Conservation (phyloP, 2,888 invertebrate genomes). For the Hartigia nigra region DNA sequence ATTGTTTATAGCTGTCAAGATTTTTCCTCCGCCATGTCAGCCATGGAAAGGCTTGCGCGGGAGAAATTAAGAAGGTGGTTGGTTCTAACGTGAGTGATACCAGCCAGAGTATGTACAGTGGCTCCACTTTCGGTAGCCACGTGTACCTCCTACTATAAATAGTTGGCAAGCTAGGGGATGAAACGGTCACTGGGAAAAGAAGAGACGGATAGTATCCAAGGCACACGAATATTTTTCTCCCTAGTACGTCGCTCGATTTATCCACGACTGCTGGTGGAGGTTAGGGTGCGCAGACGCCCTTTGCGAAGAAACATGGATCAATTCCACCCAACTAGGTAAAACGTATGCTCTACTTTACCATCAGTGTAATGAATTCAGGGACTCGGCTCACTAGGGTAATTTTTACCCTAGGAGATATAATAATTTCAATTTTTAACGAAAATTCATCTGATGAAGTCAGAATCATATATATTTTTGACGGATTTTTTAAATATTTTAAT, state of each 20-base stretch:
- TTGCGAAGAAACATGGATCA: background rate
- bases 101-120: constrained; percentile 11
- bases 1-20: constrained; percentile 44
- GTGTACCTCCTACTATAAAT: background rate
- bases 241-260: background rate
- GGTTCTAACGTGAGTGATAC: constrained; percentile 10
- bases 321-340: background rate
- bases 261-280: background rate
- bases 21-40: constrained; percentile 41
- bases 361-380: background rate
- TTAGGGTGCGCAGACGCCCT: constrained; percentile 3
- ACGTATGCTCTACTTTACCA: background rate
- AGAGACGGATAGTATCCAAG: background rate
- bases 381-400: background rate
- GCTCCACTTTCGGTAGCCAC: constrained; percentile 18
- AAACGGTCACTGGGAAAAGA: background rate
- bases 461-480: background rate
- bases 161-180: background rate
- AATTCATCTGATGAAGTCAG: background rate
- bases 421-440: background rate
- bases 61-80: constrained; percentile 5
- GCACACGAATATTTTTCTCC: background rate
- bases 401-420: background rate
- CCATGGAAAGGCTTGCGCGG: constrained; percentile 25
- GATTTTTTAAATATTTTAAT: background rate